Evolutionary conservation across 2,888 invertebrate genomes (phyloP).

Genomic region (Augochlorella aurata): DNA sequence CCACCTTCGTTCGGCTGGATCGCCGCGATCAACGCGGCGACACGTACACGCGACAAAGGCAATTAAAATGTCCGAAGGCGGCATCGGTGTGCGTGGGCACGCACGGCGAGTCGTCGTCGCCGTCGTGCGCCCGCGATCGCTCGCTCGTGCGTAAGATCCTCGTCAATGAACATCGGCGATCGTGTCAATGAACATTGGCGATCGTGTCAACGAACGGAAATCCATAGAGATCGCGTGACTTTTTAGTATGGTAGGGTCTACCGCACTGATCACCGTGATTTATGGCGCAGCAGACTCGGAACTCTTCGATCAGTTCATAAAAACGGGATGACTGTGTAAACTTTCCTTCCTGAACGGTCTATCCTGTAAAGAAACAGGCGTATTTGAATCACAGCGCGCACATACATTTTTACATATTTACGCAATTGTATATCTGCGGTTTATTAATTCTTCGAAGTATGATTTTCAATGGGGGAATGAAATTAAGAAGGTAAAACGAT

Average conservation of each 20-base stretch:
- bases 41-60: slow-evolving; percentile 33
- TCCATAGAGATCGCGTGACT: slow-evolving; percentile 9
- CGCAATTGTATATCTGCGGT: neutral
- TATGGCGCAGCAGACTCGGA: neutral
- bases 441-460: neutral
- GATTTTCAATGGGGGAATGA: neutral
- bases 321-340: neutral
- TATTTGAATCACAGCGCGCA: neutral
- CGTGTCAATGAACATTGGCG: slow-evolving; percentile 14
- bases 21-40: slow-evolving; percentile 17
- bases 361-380: too few relatives aligned
- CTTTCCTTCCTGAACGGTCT: neutral
- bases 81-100: slow-evolving; percentile 36
- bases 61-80: slow-evolving; percentile 46
- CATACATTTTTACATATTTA: neutral
- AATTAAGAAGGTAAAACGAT: neutral
- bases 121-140: slow-evolving; percentile 9
- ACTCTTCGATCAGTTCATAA: neutral
- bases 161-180: slow-evolving; percentile 31
- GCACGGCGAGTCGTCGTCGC: slow-evolving; percentile 32
- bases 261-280: neutral
- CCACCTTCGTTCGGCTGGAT: neutral
- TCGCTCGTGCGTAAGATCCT: slow-evolving; percentile 34
- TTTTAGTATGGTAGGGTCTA: neutral
- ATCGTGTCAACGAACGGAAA: neutral